A percentile compares a stretch with the other conserved stretches of the same genome.
Evolutionary conservation across 2,113 vertebrate species (phyloP).

Genomic region (Oreochromis niloticus): DNA sequence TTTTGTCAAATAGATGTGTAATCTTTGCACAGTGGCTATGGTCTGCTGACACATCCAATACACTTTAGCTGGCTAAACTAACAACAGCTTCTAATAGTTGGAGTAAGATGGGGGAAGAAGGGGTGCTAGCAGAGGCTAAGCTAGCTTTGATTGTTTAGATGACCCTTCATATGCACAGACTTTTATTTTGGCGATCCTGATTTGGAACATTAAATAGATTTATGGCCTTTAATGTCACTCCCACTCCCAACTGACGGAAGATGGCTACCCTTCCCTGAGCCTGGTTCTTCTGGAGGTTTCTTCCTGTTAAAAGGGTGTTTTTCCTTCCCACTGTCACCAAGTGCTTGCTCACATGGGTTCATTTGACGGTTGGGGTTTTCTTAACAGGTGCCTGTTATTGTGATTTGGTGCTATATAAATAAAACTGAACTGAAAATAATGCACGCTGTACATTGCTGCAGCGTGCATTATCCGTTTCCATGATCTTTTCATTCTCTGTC

Average conservation of each 20-base stretch:
- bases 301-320: not conserved
- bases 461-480: not conserved
- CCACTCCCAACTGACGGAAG: not conserved
- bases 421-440: not conserved
- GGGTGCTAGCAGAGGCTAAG: not conserved
- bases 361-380: not conserved
- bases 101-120: not conserved
- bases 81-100: not conserved
- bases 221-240: not conserved
- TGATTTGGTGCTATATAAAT: not conserved
- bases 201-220: not conserved
- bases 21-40: not conserved
- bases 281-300: not conserved
- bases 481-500: not conserved
- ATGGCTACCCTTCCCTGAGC: not conserved
- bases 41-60: not conserved
- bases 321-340: not conserved
- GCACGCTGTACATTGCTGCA: not conserved
- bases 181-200: not conserved
- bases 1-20: not conserved
- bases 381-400: not conserved
- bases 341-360: not conserved
- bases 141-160: not conserved
- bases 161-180: not conserved
- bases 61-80: not conserved